These are phyloP conservation scores for Corythaixoides concolor DNA, from an alignment of 2,113 vertebrate genomes.

Conservation along the genomic window DNA sequence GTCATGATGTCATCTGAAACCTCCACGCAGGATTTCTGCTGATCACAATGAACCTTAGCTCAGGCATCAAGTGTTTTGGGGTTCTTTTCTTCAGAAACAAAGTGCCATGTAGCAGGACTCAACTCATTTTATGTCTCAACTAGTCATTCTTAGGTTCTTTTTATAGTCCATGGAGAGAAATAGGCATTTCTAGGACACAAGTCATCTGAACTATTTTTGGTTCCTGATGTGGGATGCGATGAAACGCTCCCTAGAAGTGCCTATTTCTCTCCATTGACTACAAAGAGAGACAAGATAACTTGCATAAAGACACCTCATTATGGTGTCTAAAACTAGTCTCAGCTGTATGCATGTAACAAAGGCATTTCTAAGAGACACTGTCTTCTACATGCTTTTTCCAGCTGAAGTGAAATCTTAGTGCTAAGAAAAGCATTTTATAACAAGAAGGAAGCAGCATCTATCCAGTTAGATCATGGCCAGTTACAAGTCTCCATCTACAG, in stretches of 20 bases:
- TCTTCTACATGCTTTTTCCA: not conserved
- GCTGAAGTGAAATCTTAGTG: not conserved
- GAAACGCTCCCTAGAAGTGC: not conserved
- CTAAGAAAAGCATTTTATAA: constrained; percentile 10
- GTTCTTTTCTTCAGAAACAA: not conserved
- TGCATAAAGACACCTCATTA: not conserved
- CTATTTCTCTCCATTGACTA: not conserved
- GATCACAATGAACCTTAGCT: not conserved
- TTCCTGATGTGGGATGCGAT: not conserved
- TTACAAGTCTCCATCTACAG: not conserved
- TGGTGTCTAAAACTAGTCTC: not conserved
- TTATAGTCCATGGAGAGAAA: not conserved
- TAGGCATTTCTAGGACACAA: constrained; percentile 33
- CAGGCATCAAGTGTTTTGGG: not conserved
- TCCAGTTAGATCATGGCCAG: not conserved
- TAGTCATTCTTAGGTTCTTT: not conserved
- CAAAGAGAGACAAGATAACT: not conserved
- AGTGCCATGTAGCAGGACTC: not conserved
- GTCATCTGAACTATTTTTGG: constrained; percentile 26
- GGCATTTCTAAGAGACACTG: not conserved
- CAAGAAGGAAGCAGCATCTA: not conserved
- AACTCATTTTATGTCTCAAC: not conserved
- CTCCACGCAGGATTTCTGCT: not conserved
- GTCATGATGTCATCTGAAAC: not conserved
- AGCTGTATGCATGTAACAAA: not conserved